Evolutionary conservation across 2,113 vertebrate species (phyloP).

Genomic region (Thamnophis sirtalis): DNA sequence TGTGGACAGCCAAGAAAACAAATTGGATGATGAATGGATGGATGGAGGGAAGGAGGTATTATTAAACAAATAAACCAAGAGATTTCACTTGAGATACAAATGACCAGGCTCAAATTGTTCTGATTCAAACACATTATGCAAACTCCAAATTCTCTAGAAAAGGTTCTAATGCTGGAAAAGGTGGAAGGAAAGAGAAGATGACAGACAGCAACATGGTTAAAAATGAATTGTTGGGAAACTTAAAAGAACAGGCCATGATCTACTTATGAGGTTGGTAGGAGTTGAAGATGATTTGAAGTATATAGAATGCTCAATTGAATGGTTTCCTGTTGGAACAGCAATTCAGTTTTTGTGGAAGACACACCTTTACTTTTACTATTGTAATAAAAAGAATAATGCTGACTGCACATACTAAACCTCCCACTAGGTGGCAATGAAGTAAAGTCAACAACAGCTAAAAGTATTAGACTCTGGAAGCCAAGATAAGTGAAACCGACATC

Average conservation of each 20-base stretch:
- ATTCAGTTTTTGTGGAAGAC: background rate
- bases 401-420: background rate
- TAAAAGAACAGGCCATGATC: background rate
- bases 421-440: conserved; percentile 49
- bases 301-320: background rate
- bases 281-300: background rate
- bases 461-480: background rate
- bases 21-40: background rate
- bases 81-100: background rate
- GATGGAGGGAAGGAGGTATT: background rate
- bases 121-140: background rate
- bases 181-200: background rate
- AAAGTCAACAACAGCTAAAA: background rate
- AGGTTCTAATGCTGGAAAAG: background rate
- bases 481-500: background rate
- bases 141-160: background rate
- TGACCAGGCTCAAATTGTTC: background rate
- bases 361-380: background rate
- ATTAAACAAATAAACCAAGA: background rate
- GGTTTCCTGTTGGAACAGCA: background rate
- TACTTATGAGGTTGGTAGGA: background rate
- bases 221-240: background rate
- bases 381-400: background rate
- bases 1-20: background rate
- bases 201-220: background rate